phyloP scores from a whole-genome alignment of 1,140 invertebrate species.

The Apis mellifera region Amel_HAv3.1 CM009935.2:6857001-6857500 shows the following conservation, averaged over 20 bases:
- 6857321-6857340: neutral
- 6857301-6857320: constrained; percentile 6
- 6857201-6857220: constrained; percentile 58
- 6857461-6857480: neutral
- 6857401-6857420: neutral
- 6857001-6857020: neutral
- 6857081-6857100: constrained; percentile 56
- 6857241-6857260: constrained; percentile 46
- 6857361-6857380: neutral
- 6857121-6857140: constrained; percentile 20
- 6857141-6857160: constrained; percentile 55
- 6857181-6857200: constrained; percentile 64
- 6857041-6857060: neutral
- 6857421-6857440: neutral
- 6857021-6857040: neutral
- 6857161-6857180: constrained; percentile 56
- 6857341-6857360: neutral
- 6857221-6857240: constrained; percentile 52
- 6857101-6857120: constrained; percentile 53
- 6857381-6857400: neutral
- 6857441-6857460: too few species aligned
- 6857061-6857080: neutral
- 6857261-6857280: neutral
- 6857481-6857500: neutral
- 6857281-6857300: constrained; percentile 14